These are phyloP conservation scores for Centruroides vittatus DNA, from an alignment of 1,140 invertebrate genomes.

Conservation along the genomic window DNA sequence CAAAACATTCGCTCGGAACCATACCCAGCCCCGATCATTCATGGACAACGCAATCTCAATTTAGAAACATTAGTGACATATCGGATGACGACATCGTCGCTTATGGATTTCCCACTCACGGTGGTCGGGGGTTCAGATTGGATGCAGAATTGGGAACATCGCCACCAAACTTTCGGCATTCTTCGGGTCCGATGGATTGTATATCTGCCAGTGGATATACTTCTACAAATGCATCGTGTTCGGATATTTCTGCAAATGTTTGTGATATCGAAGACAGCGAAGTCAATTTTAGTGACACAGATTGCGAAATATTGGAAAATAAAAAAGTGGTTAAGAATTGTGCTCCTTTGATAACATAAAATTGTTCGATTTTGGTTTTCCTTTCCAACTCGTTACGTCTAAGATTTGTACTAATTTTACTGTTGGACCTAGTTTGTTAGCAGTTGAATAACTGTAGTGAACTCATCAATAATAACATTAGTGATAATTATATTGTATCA, in stretches of 20 bases:
- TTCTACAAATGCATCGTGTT: conserved; percentile 43
- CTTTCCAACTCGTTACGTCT: no score
- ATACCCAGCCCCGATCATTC: conserved; percentile 11
- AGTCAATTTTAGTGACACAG: conserved; percentile 59
- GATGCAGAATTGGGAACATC: conserved; percentile 7
- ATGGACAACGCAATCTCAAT: conserved; percentile 13
- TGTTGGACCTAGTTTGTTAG: no score
- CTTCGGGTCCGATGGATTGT: conserved; percentile 39
- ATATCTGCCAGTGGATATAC: conserved; percentile 55
- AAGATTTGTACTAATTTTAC: no score
- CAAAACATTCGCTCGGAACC: conserved; percentile 24
- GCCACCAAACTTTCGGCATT: no score
- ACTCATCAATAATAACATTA: no score
- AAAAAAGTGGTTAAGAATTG: conserved; percentile 44
- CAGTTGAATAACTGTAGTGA: no score
- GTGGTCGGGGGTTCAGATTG: conserved; percentile 5
- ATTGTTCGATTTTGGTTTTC: no score
- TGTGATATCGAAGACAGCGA: conserved; percentile 82
- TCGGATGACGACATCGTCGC: conserved; percentile 21
- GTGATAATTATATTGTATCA: no score
- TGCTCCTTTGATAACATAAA: no score
- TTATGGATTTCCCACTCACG: conserved; percentile 17
- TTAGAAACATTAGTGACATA: conserved; percentile 17
- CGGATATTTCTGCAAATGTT: conserved; percentile 64
- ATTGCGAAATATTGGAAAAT: conserved; percentile 48